Evolutionary conservation across 1,140 invertebrate species (phyloP), one percentile per base, ranked within the genome.

Genomic region (Spodoptera frugiperda): DNA sequence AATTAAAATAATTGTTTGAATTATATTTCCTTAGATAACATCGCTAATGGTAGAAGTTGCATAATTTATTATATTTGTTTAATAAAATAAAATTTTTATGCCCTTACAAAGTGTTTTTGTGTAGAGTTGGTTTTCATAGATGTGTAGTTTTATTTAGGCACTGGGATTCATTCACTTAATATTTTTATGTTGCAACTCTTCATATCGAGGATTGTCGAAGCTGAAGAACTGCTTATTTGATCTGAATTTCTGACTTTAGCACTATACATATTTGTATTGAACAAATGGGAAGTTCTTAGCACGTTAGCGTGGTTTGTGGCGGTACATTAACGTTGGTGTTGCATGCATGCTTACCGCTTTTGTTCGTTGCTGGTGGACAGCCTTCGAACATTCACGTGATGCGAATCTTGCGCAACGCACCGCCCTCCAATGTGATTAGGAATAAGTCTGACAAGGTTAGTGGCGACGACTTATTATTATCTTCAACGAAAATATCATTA

Each of bases 401-500:
- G 94, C 95, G 96, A 89, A 95, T 96, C 84, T 95, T 98, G 77
- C 96, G 97, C 89, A 96, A 97, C 95, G 97, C 97, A 67, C 97
- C 97, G 82, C 97, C 97, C 21, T 98, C 97, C 84, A 96, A 97
- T 95, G 91, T 97, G 91, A 95, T 96, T 91, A 98, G 96, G 96
- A 97, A 96, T 85, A 98, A 97, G 94, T 98, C 97, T 8, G 97
- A 97, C 86, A 97, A 98, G 97, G 97, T 98, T 95, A 95, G 93
- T 93, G 78, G 14, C 51, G 63, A 72, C 39, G 30, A 48, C 48
- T 53, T 53, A 46, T 19, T 59, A 65, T 79, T 71, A 39, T 53
- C 54, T 8, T 55, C 11, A 10, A 10, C 33, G 1, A 39, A 33
- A 33, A 39, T 10, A 39, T 9, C 5, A 6, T 39, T 39, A 6